Percentiles rank a stretch among this genome's conserved stretches.
These are phyloP conservation scores for Cacatua alba DNA, from an alignment of 2,113 vertebrate genomes.

Conservation along the genomic window DNA sequence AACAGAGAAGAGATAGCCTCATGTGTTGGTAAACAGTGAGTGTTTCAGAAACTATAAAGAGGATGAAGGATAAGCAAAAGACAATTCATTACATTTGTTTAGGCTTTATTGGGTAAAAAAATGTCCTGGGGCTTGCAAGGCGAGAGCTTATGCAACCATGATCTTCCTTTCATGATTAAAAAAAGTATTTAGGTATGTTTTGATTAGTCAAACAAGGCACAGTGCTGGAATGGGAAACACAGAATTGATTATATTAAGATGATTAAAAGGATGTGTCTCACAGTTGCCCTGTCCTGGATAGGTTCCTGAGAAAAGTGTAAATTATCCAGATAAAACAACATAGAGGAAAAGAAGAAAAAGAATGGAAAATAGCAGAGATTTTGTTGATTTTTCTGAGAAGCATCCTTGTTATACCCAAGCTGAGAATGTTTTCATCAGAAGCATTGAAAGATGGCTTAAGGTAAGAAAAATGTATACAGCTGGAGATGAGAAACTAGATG, in stretches of 20 bases:
- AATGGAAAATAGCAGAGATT: not conserved
- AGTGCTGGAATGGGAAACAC: not conserved
- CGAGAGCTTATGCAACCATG: not conserved
- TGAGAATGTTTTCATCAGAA: not conserved
- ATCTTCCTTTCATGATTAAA: not conserved
- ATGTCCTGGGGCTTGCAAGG: not conserved
- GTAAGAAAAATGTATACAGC: not conserved
- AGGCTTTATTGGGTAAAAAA: not conserved
- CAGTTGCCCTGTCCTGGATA: not conserved
- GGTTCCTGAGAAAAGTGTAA: not conserved
- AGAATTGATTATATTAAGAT: not conserved
- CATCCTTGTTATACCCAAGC: not conserved
- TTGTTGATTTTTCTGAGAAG: not conserved
- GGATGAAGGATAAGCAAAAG: not conserved
- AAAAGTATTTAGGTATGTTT: not conserved
- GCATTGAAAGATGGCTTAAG: not conserved
- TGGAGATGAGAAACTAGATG: not conserved
- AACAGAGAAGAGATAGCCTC: not conserved
- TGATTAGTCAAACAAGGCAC: not conserved
- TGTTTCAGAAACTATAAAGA: not conserved
- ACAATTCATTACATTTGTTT: not conserved
- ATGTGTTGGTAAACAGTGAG: not conserved
- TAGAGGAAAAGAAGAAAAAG: rapidly evolving
- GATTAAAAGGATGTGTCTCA: not conserved
- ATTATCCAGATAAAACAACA: not conserved